Evolutionary conservation across 2,113 vertebrate genomes (phyloP), one percentile per base, ranked within the genome.

Genomic region (Vanacampus margaritifer): DNA sequence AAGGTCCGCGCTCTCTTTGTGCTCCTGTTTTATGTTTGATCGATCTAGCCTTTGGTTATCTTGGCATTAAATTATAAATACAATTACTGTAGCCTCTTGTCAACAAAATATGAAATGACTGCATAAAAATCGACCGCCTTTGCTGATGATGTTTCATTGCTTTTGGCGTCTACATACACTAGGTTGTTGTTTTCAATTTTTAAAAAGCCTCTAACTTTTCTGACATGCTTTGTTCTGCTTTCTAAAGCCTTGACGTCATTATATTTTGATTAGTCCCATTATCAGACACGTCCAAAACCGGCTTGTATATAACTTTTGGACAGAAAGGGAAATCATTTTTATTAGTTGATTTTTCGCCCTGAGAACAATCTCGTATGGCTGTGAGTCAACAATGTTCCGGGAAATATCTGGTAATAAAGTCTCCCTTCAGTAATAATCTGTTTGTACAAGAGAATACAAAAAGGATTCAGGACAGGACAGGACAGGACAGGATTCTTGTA

Each of bases 41-140:
- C 23, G 51, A 54, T 54, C 11, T 12, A 54, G 51, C 51, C 51
- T 26, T 26, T 14, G 51, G 51, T 26, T 26, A 54, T 26, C 12
- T 14, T 26, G 51, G 51, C 51, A 26, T 54, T 54, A 54, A 54
- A 12, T 54, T 54, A 26, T 54, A 26, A 54, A 54, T 54, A 54
- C 23, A 54, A 54, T 54, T 54, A 54, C 51, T 54, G 51, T 26
- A 54, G 51, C 48, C 48, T 51, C 14, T n/a, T 1, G 45, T 46
- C 48, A 51, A 51, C 21, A n/a, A 51, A 51, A 51, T 51, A 51
- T 51, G 48, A 51, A 51, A 51, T n/a, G 48, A 51, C 48, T 23
- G n/a, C 48, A 10, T 51, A n/a, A 51, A 51, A 51, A 51, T 51
- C 48, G 48, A 51, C 48, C 48, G 9, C 8, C 9, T 23, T 51